Percentiles rank a stretch among this genome's conserved stretches.
These are phyloP conservation scores for Malurus splendens DNA, from an alignment of 2,797 vertebrate species.

Conservation along the genomic window DNA sequence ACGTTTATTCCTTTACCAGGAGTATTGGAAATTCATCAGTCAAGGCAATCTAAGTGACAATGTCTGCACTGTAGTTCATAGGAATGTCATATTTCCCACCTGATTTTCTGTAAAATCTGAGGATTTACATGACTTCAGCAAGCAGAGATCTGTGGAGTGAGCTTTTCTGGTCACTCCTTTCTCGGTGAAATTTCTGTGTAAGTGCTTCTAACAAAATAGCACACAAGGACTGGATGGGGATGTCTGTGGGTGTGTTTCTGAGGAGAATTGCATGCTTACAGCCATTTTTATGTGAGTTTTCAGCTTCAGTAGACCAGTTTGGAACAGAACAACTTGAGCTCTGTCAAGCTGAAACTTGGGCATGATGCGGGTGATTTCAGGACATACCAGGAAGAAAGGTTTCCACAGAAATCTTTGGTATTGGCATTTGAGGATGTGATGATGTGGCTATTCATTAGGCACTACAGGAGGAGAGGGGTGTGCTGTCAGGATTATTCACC, in stretches of 20 bases:
- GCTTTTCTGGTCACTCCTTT: neutral
- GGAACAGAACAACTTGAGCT: neutral
- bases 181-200: neutral
- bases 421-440: neutral
- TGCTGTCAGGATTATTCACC: neutral
- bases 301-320: neutral
- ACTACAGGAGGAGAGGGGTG: neutral
- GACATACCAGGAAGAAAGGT: neutral
- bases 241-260: slow-evolving; percentile 2
- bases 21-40: neutral
- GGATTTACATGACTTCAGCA: neutral
- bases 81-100: neutral
- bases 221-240: neutral
- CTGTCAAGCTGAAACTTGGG: neutral
- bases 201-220: neutral
- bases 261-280: neutral
- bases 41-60: neutral
- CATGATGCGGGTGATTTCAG: neutral
- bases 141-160: neutral
- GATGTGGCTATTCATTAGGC: neutral
- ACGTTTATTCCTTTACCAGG: neutral
- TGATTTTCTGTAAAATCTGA: neutral
- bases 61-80: neutral
- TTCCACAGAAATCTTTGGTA: neutral
- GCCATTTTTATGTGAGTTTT: neutral